Conservation (phyloP, 2,888 invertebrate genomes). For the Drosophila parthenogenetica region DNA sequence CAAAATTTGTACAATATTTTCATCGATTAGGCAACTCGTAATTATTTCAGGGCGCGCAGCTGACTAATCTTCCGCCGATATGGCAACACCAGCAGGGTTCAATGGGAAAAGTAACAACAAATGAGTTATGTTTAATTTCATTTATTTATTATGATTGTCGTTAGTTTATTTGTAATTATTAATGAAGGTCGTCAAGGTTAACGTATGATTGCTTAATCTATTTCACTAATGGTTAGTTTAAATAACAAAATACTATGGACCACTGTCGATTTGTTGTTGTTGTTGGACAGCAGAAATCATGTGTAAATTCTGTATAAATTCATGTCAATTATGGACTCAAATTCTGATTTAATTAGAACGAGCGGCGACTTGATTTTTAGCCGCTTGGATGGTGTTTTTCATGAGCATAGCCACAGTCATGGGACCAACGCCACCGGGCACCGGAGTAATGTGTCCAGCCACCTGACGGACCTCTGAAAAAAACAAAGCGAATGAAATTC, state of each 20-base stretch:
- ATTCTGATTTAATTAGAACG: background rate
- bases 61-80: background rate
- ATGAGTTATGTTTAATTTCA: background rate
- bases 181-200: constrained; percentile 23
- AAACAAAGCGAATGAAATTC: background rate
- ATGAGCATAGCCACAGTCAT: constrained; percentile 98
- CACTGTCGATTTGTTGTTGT: constrained; percentile 1
- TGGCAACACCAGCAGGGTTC: constrained; percentile 19
- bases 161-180: constrained; percentile 17
- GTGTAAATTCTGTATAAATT: constrained; percentile 35
- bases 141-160: background rate
- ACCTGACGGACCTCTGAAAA: constrained; percentile 90
- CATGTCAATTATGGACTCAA: background rate
- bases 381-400: constrained; percentile 93
- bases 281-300: constrained; percentile 26
- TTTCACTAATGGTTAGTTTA: constrained; percentile 44
- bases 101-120: background rate
- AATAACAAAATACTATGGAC: constrained; percentile 62
- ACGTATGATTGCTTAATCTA: constrained; percentile 28
- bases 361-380: constrained; percentile 85
- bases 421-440: constrained; percentile 96
- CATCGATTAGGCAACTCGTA: background rate
- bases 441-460: constrained; percentile 94
- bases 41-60: background rate
- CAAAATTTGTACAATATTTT: too few relatives aligned